Evolutionary conservation across 2,113 vertebrate species (phyloP).

Genomic region (Tympanuchus pallidicinctus): DNA sequence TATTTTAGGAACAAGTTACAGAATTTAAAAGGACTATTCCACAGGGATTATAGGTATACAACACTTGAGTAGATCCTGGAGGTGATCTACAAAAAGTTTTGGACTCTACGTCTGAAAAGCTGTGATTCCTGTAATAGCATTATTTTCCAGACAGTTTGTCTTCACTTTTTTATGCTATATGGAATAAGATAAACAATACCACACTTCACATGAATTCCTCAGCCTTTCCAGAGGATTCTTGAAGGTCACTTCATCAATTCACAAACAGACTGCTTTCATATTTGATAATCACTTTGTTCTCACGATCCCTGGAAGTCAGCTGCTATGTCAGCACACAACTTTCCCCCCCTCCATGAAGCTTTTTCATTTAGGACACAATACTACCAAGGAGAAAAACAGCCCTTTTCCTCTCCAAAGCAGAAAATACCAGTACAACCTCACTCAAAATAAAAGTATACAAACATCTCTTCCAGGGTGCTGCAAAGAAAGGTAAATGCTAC

Average conservation of each 20-base stretch:
- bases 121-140: neutral
- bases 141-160: neutral
- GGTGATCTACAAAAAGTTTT: neutral
- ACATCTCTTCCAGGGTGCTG: neutral
- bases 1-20: neutral
- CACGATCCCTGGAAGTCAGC: neutral
- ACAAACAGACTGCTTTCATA: neutral
- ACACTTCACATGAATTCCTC: neutral
- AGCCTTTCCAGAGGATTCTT: neutral
- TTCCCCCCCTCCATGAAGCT: neutral
- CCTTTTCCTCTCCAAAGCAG: neutral
- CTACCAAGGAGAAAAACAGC: neutral
- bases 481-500: neutral
- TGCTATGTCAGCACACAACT: neutral
- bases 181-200: neutral
- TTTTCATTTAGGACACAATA: neutral
- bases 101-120: neutral
- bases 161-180: neutral
- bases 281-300: neutral
- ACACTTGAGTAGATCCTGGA: neutral
- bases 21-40: neutral
- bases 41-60: neutral
- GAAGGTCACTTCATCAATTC: conserved; percentile 22
- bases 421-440: neutral
- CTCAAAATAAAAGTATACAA: neutral